Evolutionary conservation across 2,888 invertebrate species (phyloP).

Genomic region (Stenurella melanura): DNA sequence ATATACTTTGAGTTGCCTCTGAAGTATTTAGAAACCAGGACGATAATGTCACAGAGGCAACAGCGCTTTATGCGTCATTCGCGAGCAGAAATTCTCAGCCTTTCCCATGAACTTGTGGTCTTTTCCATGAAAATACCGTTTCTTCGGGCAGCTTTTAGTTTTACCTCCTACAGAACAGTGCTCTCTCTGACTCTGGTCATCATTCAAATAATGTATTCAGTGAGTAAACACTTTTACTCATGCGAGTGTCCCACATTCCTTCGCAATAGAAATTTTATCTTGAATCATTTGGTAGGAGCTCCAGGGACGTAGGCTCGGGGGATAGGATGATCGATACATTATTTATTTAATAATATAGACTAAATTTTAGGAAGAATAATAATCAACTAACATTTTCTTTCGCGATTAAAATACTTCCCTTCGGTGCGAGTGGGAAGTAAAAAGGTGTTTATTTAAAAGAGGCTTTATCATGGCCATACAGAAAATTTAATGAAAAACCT

Average conservation of each 20-base stretch:
- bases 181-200: conserved; percentile 45
- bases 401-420: too few species aligned
- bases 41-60: conserved; percentile 8
- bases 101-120: conserved; percentile 55
- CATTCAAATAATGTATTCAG: conserved; percentile 53
- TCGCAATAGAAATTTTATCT: conserved; percentile 29
- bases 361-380: too few species aligned
- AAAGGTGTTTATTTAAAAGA: too few species aligned
- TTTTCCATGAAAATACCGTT: conserved; percentile 61
- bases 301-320: neutral
- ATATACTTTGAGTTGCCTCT: neutral
- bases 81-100: conserved; percentile 40
- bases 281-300: conserved; percentile 14
- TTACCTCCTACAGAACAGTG: conserved; percentile 50
- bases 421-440: too few species aligned
- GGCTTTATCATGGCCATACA: too few species aligned
- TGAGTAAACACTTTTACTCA: conserved; percentile 56
- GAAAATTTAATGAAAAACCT: too few species aligned
- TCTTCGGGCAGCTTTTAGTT: conserved; percentile 47
- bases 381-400: too few species aligned
- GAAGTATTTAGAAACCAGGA: neutral
- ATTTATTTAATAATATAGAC: neutral
- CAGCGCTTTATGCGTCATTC: conserved; percentile 38
- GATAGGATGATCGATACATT: neutral
- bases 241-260: conserved; percentile 47